Conservation (phyloP, 2,888 invertebrate genomes). For the Antheraea yamamai region DNA sequence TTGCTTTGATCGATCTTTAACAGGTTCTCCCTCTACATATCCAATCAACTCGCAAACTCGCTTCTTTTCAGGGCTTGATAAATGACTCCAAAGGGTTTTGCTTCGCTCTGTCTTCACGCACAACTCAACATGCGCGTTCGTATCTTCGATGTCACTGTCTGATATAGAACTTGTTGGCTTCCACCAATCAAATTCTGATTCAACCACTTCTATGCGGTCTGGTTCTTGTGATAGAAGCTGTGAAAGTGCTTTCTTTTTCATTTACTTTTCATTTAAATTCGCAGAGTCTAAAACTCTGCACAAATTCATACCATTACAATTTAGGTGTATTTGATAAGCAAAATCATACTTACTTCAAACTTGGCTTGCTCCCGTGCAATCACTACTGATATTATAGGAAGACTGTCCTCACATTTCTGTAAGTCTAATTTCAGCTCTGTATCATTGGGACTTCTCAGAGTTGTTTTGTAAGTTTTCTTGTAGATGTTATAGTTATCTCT, state of each 20-base stretch:
- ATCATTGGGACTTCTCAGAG: conserved; percentile 86
- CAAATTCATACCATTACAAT: too few relatives aligned
- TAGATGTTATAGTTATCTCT: conserved; percentile 87
- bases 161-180: conserved; percentile 55
- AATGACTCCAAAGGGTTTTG: conserved; percentile 82
- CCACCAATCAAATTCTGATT: conserved; percentile 78
- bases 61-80: conserved; percentile 84
- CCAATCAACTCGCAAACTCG: conserved; percentile 84
- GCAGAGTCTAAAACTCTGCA: too few relatives aligned
- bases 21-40: conserved; percentile 81
- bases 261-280: too few relatives aligned
- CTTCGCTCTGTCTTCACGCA: conserved; percentile 80
- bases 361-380: conserved; percentile 91
- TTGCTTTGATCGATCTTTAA: conserved; percentile 73
- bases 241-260: not conserved
- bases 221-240: conserved; percentile 70
- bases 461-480: conserved; percentile 86
- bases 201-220: conserved; percentile 71
- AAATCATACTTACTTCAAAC: conserved; percentile 81
- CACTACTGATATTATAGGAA: conserved; percentile 88
- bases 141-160: conserved; percentile 47
- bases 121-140: conserved; percentile 61
- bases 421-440: conserved; percentile 88
- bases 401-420: conserved; percentile 87
- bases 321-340: too few relatives aligned